Base-by-base conservation (phyloP, 2,113 vertebrate genomes). In the Planiliza haematocheilus region DNA sequence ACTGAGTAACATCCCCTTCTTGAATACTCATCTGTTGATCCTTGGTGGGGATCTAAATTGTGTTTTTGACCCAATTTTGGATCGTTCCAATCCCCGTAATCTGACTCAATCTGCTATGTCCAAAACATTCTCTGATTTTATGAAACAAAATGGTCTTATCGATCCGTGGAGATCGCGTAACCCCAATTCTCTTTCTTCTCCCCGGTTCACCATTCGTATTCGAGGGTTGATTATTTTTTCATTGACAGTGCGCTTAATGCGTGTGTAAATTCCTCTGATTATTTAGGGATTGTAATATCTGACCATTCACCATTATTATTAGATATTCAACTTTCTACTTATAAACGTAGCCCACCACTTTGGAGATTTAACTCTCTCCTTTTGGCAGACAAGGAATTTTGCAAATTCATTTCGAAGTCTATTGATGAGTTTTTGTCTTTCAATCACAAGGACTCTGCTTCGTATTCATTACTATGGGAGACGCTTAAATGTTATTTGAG, bases 81-180 rank as follows among this genome's bases (percentile, higher is more conserved):
- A 76, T 61, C 0, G 8, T 1, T 76, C 73, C 14, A 69, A 16
- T 41, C 49, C 57, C 0, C 8, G 8, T 14, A 67, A 52, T 59
- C 49, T 49, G 10, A 60, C 8, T 49, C 49, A 10, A 14, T 73
- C 16, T 43, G 11, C 9, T 8, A 58, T 68, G 73, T 13, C 63
- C n/a, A 42, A 46, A 37, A 10, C 30, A 37, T 67, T 56, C 0
- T 51, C 48, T n/a, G 73, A 76, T 45, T 68, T 68, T 38, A 46
- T 67, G 73, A 46, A 6, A 0, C 38, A 13, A 2, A 70, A 64
- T 2, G 64, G 42, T 20, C 7, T 55, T 21, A 2, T 21, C 68
- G 74, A 76, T 11, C 45, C 53, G 1, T 75, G 72, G 62, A 75
- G 62, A 45, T 38, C 4, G 11, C 24, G 38, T 3, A 60, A 67